A percentile compares a stretch with the other conserved stretches of the same genome.
Evolutionary conservation across 1,140 invertebrate genomes (phyloP).

Genomic region (Brachionus paranguensis): DNA sequence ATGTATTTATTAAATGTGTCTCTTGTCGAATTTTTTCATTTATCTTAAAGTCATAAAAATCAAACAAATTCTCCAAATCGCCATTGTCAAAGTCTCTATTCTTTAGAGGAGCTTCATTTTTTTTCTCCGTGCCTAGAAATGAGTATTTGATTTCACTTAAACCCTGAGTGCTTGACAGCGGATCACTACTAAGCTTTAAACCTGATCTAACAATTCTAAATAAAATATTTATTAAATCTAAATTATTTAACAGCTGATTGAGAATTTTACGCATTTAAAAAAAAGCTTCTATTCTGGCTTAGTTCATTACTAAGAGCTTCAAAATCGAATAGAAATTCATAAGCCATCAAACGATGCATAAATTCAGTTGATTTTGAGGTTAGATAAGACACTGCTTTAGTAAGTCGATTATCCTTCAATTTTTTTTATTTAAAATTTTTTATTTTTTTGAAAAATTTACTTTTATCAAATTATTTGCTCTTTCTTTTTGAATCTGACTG

Average conservation of each 20-base stretch:
- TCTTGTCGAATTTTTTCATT: constrained; percentile 20
- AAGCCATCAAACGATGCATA: neutral
- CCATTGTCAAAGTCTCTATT: neutral
- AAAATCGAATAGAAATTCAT: neutral
- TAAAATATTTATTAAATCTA: neutral
- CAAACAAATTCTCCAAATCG: neutral
- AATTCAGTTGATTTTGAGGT: neutral
- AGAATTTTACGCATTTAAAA: neutral
- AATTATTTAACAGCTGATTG: neutral
- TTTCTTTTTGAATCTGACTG: neutral
- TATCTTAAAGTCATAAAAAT: constrained; percentile 23
- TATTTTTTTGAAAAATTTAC: neutral
- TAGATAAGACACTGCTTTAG: neutral
- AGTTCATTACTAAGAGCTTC: neutral
- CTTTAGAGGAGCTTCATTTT: neutral
- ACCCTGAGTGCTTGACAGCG: neutral
- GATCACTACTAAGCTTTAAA: neutral
- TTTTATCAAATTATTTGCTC: neutral
- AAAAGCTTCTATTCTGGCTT: neutral
- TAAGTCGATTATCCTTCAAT: neutral
- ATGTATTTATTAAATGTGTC: constrained; percentile 4
- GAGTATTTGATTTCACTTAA: neutral
- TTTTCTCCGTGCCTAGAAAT: neutral
- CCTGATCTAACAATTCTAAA: neutral
- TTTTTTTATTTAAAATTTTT: neutral